Evolutionary conservation across 2,113 vertebrate genomes (phyloP), one percentile per base, ranked within the genome.

Genomic region (Corythornis vintsioides): DNA sequence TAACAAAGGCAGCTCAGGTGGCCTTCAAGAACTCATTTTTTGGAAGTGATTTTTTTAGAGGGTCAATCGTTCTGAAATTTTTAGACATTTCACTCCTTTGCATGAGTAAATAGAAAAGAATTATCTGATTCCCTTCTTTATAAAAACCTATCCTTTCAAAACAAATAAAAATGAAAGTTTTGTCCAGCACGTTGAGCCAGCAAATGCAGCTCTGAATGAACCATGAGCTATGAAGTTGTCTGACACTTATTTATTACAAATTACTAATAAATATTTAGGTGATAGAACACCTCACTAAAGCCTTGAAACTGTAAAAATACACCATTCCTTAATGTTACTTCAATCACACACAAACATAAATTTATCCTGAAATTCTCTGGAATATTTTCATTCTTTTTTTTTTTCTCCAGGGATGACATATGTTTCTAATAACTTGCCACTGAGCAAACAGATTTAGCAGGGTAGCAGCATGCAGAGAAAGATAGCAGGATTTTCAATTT

Each of bases 401-500:
- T 82, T 47, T 52, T 52, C 94, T 95, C 89, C 78, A 66, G 84
- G 74, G 91, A 89, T 70, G 52, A 95, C 96, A 93, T 83, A 92
- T 83, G 94, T 92, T 93, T 89, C 92, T 93, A 96, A 87, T 94
- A 95, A 94, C 66, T 95, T 93, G 94, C 91, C 86, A 85, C 93
- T 66, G 70, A 89, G 89, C 91, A 96, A 96, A 93, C 92, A 95
- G 92, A 95, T 93, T 95, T 94, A 94, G 87, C 76, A 91, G 92
- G 60, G 79, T 65, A 96, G 76, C 72, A 93, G 88, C 92, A 86
- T 88, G 94, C 94, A 94, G 96, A 92, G 93, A 88, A 92, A 94
- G 96, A 96, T 95, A 96, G 90, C 80, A 95, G 93, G 90, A 95
- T 95, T 96, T 96, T 96, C 90, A 96, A 90, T 96, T 95, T 96